phyloP scores from a whole-genome alignment of 2,888 invertebrate genomes.

The Trachelus iudaicus region DNA sequence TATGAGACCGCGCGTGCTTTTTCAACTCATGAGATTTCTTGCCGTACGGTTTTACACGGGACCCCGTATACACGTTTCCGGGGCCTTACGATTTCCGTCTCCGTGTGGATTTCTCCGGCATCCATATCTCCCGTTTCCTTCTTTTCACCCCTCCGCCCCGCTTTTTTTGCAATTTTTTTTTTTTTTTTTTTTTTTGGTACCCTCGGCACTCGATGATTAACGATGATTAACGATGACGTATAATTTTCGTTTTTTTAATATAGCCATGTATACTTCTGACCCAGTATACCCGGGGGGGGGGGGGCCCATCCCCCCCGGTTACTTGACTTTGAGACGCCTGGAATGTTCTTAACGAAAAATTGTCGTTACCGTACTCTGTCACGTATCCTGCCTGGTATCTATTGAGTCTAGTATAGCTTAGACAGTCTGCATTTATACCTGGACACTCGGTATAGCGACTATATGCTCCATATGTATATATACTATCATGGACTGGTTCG shows the following conservation, averaged over 20 bases:
- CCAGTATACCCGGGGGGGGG: background rate
- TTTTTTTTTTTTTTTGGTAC: background rate
- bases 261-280: background rate
- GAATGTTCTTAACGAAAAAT: constrained; percentile 23
- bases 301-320: background rate
- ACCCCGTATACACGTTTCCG: background rate
- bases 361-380: background rate
- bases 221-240: background rate
- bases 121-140: background rate
- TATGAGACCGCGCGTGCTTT: background rate
- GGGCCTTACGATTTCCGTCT: background rate
- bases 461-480: constrained; percentile 5
- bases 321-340: constrained; percentile 22
- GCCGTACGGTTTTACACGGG: background rate
- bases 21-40: background rate
- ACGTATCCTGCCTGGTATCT: background rate
- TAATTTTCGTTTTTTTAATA: background rate
- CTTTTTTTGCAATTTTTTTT: background rate
- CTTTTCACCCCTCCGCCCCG: background rate
- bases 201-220: too few species aligned
- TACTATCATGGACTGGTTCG: constrained; percentile 26
- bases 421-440: background rate
- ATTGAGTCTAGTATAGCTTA: background rate
- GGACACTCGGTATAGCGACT: background rate
- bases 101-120: background rate